Base-by-base conservation (phyloP, 2,113 vertebrate genomes). In the human (Homo sapiens) region DNA sequence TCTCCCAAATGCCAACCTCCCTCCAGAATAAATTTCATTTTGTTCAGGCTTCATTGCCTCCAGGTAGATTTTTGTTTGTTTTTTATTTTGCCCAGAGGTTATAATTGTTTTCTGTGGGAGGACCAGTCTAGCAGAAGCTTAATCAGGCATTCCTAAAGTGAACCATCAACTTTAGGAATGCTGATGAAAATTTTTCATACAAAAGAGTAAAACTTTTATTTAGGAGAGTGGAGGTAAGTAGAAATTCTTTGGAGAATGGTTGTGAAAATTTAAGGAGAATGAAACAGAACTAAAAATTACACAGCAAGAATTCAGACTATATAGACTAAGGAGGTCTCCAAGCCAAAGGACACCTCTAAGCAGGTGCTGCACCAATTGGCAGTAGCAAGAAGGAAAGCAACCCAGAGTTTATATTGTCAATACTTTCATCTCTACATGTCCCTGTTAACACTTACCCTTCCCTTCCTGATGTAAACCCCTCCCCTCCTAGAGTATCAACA, bases 261-360 rank as follows among this genome's bases (percentile, higher is more conserved):
- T 22, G 55, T 32, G 9, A 81, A 95, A n/a, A 14, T 59, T 55
- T 93, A 50, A 73, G 16, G 43, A 94, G 76, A 89, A 50, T 88
- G 50, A 94, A 94, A 45, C 27, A 84, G 45, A 94, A 23, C 6
- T 95, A 40, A 95, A 66, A 89, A 90, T 76, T 73, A 68, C 22
- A 55, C 5, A 76, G 61, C 48, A 76, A 80, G 16, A 72, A 86
- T 91, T 59, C 20, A 83, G 32, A 75, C 52, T 50, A 59, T 50
- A 59, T 27, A 12, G 73, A 79, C 52, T 13, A 87, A 40, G 32
- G 32, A 85, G 12, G 3, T 38, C n/a, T 75, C 55, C 48, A 79
- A 78, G 52, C n/a, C 38, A 43, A 90, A 88, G 25, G 64, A 45
- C 35, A 50, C 43, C 25, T 64, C 64, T 73, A 64, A 90, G 32